These are phyloP conservation scores for Terrapene triunguis DNA, from an alignment of 2,113 vertebrate species.

Conservation along the genomic window DNA sequence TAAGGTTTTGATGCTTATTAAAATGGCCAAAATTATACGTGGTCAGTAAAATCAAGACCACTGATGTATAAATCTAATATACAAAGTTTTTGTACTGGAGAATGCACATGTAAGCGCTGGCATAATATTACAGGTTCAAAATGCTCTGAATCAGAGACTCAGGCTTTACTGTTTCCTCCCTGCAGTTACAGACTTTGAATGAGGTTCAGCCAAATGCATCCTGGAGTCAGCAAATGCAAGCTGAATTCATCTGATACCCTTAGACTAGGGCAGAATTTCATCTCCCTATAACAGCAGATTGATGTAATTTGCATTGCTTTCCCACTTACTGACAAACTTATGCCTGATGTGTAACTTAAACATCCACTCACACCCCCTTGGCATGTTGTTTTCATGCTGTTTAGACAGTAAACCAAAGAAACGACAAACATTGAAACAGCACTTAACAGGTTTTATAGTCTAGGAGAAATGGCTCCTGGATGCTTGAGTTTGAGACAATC, in stretches of 20 bases:
- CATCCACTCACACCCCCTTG: background rate
- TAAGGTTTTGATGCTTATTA: background rate
- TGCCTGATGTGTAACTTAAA: background rate
- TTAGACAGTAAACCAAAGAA: background rate
- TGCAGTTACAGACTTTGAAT: background rate
- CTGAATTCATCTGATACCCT: background rate
- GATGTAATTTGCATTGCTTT: background rate
- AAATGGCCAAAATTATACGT: background rate
- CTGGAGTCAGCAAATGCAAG: background rate
- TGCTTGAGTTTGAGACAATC: background rate
- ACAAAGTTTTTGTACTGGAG: background rate
- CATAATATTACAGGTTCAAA: background rate
- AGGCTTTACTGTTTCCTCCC: background rate
- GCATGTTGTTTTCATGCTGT: background rate
- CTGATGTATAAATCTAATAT: constrained; percentile 7
- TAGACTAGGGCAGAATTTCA: background rate
- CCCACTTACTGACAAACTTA: background rate
- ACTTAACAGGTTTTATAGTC: background rate
- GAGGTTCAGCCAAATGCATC: background rate
- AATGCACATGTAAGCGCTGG: background rate
- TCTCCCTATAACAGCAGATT: background rate
- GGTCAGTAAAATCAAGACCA: background rate
- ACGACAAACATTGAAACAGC: background rate
- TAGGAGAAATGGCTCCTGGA: background rate
- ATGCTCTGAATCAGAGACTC: background rate